These are phyloP conservation scores for Sipunculus nudus DNA, from an alignment of 2,888 invertebrate genomes.

Conservation along the genomic window DNA sequence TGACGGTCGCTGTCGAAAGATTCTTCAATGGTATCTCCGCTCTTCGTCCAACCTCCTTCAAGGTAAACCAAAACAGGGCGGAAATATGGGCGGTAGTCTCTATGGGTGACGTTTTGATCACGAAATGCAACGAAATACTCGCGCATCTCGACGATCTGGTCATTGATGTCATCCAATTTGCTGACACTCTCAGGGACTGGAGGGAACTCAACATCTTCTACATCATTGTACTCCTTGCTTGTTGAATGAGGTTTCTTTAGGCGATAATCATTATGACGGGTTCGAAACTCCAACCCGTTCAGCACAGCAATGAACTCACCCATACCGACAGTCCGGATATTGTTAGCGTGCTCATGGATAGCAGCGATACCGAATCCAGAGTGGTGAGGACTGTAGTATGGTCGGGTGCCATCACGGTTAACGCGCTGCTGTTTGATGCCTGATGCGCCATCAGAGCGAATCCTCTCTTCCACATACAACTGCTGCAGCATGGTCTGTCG, in stretches of 20 bases:
- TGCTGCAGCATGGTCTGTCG: constrained; percentile 19
- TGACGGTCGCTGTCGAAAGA: constrained; percentile 56
- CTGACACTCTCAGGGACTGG: constrained; percentile 12
- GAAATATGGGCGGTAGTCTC: constrained; percentile 53
- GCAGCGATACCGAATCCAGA: constrained; percentile 33
- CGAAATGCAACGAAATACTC: constrained; percentile 56
- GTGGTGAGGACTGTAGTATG: constrained; percentile 39
- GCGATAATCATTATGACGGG: constrained; percentile 21
- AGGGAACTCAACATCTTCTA: constrained; percentile 12
- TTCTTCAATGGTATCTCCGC: constrained; percentile 43
- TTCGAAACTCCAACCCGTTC: constrained; percentile 20
- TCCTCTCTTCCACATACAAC: constrained; percentile 21
- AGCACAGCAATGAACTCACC: constrained; percentile 8
- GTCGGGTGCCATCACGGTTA: constrained; percentile 29
- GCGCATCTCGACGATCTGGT: constrained; percentile 50
- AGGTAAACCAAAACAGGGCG: constrained; percentile 53
- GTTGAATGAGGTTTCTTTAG: neutral
- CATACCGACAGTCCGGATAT: constrained; percentile 21
- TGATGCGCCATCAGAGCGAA: constrained; percentile 25
- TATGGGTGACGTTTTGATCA: constrained; percentile 40
- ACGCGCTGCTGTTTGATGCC: constrained; percentile 21
- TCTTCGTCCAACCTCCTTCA: constrained; percentile 54
- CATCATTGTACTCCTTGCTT: neutral
- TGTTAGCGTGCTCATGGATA: constrained; percentile 54
- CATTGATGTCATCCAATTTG: neutral